These are phyloP conservation scores for Ahaetulla prasina DNA, from an alignment of 2,113 vertebrate genomes.

Conservation along the genomic window DNA sequence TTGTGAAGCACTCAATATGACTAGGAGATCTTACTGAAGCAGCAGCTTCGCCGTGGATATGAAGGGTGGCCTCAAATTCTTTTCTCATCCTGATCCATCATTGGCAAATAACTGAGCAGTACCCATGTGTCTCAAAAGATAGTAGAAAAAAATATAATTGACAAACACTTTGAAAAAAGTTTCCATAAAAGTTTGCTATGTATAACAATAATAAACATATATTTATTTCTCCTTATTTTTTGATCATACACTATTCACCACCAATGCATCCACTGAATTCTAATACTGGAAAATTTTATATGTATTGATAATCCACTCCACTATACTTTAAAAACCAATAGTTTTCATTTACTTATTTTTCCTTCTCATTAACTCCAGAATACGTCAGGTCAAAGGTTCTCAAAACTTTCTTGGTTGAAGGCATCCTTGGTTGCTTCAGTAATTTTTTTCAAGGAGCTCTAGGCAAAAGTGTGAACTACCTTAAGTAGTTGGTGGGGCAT, in stretches of 20 bases:
- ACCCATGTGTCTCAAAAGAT: background rate
- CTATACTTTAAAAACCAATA: background rate
- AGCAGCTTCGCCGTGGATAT: background rate
- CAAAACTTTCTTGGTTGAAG: background rate
- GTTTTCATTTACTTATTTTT: background rate
- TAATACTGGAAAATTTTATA: background rate
- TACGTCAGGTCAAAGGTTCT: background rate
- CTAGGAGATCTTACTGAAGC: background rate
- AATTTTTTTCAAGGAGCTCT: background rate
- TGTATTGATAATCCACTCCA: background rate
- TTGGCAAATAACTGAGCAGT: background rate
- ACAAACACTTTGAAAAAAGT: background rate
- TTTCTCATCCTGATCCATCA: background rate
- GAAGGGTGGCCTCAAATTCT: background rate
- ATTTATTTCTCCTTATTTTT: background rate
- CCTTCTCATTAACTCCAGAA: background rate
- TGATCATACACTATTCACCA: background rate
- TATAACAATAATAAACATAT: background rate
- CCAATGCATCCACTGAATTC: background rate
- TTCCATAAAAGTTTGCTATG: background rate
- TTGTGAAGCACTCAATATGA: background rate
- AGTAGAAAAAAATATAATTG: background rate
- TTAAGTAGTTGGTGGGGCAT: background rate
- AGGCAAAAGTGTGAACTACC: background rate
- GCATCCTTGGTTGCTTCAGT: background rate